Conservation (phyloP, 1,140 invertebrate species). For the Drosophila takahashii region DNA sequence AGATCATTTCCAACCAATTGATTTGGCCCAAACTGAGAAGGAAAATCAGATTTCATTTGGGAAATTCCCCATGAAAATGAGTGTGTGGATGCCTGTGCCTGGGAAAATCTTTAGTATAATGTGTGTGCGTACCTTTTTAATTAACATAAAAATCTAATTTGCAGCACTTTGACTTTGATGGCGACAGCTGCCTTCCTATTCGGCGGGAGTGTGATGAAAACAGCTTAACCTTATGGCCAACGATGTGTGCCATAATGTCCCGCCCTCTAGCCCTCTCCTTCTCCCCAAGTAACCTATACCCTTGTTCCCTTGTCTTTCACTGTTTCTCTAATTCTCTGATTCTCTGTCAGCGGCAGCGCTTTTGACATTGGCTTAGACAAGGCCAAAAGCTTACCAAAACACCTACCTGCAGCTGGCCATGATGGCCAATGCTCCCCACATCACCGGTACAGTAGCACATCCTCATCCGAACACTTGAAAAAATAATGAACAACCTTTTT, state of each 20-base stretch:
- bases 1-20: constrained; percentile 52
- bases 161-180: constrained; percentile 65
- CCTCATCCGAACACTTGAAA: neutral
- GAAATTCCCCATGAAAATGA: neutral
- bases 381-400: constrained; percentile 65
- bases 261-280: constrained; percentile 1
- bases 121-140: constrained; percentile 72
- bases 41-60: constrained; percentile 28
- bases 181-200: constrained; percentile 29
- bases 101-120: constrained; percentile 11
- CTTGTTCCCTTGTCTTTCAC: neutral
- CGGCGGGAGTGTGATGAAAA: constrained; percentile 60
- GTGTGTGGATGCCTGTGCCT: constrained; percentile 1
- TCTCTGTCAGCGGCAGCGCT: constrained; percentile 43
- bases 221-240: constrained; percentile 82
- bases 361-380: constrained; percentile 76
- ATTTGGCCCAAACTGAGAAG: constrained; percentile 17
- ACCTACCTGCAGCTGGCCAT: constrained; percentile 66
- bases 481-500: neutral
- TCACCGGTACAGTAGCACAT: constrained; percentile 22
- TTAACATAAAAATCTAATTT: constrained; percentile 83
- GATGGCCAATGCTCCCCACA: constrained; percentile 44
- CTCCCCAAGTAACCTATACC: neutral
- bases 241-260: constrained; percentile 75
- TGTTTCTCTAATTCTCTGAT: constrained; percentile 11